Conservation (phyloP, 2,797 vertebrate species). For the Peromyscus melanophrys region DNA sequence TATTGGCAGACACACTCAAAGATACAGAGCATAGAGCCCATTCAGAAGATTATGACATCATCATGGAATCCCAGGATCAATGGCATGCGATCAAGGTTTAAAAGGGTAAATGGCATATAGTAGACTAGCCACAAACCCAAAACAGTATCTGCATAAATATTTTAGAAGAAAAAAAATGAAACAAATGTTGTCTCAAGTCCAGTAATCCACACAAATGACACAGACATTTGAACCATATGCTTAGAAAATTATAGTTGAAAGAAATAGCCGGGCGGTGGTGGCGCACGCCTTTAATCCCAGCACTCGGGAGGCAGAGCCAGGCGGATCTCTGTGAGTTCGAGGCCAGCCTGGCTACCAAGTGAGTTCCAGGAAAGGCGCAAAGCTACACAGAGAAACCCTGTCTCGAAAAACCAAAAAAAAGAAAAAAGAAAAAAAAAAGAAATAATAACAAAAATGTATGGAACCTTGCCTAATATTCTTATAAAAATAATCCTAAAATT, state of each 20-base stretch:
- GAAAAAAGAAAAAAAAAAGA: too few relatives aligned
- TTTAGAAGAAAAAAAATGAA: neutral
- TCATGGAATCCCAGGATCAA: neutral
- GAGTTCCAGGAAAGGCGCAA: too few relatives aligned
- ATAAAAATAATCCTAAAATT: neutral
- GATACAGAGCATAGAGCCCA: neutral
- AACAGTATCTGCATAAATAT: neutral
- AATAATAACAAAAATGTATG: neutral
- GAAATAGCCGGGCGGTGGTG: too few relatives aligned
- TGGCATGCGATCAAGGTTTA: neutral
- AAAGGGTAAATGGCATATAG: neutral
- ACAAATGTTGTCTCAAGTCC: neutral
- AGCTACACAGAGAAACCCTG: too few relatives aligned
- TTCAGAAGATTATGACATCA: neutral
- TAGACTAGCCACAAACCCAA: neutral
- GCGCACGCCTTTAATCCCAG: too few relatives aligned
- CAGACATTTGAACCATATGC: neutral
- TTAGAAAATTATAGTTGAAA: neutral
- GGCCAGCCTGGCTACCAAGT: too few relatives aligned
- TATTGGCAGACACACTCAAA: neutral
- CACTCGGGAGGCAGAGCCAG: too few relatives aligned
- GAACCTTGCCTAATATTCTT: neutral
- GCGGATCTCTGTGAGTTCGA: too few relatives aligned
- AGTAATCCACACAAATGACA: constrained; percentile 24
- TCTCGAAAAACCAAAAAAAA: too few relatives aligned